These are phyloP conservation scores for Bombus soroeensis DNA, from an alignment of 1,140 invertebrate species.

Conservation along the genomic window DNA sequence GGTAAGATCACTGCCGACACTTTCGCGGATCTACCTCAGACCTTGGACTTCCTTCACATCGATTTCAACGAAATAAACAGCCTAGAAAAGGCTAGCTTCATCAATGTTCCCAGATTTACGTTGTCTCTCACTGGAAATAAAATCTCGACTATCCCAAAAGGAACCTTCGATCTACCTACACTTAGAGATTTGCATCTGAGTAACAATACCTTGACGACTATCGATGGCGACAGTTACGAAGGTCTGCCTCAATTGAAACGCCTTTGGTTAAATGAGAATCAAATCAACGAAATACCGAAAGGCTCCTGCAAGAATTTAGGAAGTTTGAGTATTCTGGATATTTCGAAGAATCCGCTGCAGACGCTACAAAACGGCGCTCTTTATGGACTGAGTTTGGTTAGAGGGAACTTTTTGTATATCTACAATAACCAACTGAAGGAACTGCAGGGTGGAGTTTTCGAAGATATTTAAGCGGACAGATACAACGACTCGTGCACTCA, in stretches of 20 bases:
- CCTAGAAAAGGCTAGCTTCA: slow-evolving; percentile 61
- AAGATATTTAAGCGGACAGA: slow-evolving; percentile 52
- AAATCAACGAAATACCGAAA: slow-evolving; percentile 57
- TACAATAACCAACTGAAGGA: slow-evolving; percentile 54
- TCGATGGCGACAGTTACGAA: slow-evolving; percentile 66
- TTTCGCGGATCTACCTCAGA: slow-evolving; percentile 58
- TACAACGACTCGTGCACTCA: not conserved
- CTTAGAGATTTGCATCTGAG: slow-evolving; percentile 60
- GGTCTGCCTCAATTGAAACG: slow-evolving; percentile 51
- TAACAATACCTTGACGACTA: slow-evolving; percentile 61
- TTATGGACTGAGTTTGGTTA: slow-evolving; percentile 59
- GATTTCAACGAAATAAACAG: slow-evolving; percentile 65
- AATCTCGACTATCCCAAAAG: slow-evolving; percentile 56
- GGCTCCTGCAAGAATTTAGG: slow-evolving; percentile 64
- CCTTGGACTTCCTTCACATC: slow-evolving; percentile 57
- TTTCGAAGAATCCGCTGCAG: slow-evolving; percentile 67
- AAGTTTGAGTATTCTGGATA: slow-evolving; percentile 58
- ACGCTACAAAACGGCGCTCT: slow-evolving; percentile 68
- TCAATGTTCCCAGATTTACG: slow-evolving; percentile 50
- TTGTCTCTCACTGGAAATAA: slow-evolving; percentile 65
- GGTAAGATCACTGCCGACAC: slow-evolving; percentile 43
- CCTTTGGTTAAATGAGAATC: slow-evolving; percentile 62
- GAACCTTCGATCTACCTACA: slow-evolving; percentile 59
- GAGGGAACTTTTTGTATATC: slow-evolving; percentile 54
- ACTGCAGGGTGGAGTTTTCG: slow-evolving; percentile 69